Evolutionary conservation across 2,113 vertebrate genomes (phyloP), one percentile per base, ranked within the genome.

Genomic region (Gopherus evgoodei): DNA sequence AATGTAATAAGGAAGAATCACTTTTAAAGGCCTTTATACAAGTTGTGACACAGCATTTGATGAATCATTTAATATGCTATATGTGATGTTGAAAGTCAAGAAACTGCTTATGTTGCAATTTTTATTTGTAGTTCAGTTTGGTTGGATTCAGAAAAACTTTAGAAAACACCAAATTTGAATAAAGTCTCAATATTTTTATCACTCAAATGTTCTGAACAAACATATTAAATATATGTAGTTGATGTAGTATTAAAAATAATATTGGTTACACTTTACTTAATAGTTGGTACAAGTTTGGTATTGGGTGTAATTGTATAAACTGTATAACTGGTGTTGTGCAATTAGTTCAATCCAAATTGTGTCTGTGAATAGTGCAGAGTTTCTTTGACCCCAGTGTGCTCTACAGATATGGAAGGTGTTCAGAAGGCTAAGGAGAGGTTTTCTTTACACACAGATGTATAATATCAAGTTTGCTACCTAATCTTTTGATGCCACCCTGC

Each of bases 61-160:
- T 97, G 95, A 95, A 96, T 95, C 93, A 93, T 97, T 97, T 96
- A 94, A 95, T 87, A 94, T 96, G 91, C 87, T 25, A n/a, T 94
- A 84, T 44, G 10, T 92, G 94, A 76, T 7, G 72, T 88, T 0
- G 65, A 95, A 85, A 86, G 94, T 91, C 95, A 94, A 96, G 95
- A 96, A 90, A 86, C 57, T 83, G 93, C 94, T 96, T 95, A 89
- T 93, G 95, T 94, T 95, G 91, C 91, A 5, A 95, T 44, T 96
- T 96, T 96, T 95, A 95, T 94, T 95, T 38, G n/a, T 75, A 83
- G 42, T 57, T 27, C 72, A 1, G 54, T 56, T 87, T 24, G 38
- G 8, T 85, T 12, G 2, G 22, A 27, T 93, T 57, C 86, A 1
- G 84, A 56, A 1, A 47, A 96, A 95, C 96, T 97, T 94, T 83